A percentile compares a stretch with the other conserved stretches of the same genome.
These are phyloP conservation scores for Prunella strophiata DNA, from an alignment of 2,797 vertebrate species.

Conservation along the genomic window DNA sequence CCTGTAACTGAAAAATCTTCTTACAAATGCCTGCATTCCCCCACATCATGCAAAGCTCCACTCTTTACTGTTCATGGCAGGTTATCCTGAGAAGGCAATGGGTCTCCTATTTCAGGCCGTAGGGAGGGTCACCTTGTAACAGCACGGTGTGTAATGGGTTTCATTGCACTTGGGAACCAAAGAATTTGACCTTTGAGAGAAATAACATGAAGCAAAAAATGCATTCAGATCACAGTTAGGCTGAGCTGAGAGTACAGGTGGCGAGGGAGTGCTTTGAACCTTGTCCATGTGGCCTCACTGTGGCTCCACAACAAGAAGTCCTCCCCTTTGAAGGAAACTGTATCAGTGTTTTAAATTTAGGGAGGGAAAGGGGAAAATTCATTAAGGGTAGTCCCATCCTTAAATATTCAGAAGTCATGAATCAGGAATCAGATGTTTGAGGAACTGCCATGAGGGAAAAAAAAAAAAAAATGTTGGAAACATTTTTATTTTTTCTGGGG, in stretches of 20 bases:
- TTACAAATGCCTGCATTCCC: not conserved
- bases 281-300: not conserved
- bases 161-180: conserved; percentile 60
- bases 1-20: not conserved
- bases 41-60: conserved; percentile 7
- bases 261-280: not conserved
- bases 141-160: conserved; percentile 38
- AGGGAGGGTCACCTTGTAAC: conserved; percentile 41
- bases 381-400: not conserved
- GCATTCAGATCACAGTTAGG: not conserved
- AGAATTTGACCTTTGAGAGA: conserved; percentile 74
- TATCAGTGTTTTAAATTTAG: not conserved
- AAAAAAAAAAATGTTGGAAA: not conserved
- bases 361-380: not conserved
- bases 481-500: not conserved
- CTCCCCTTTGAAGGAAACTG: not conserved
- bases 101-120: conserved; percentile 37
- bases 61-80: conserved; percentile 1
- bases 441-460: not conserved
- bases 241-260: conserved; percentile 58
- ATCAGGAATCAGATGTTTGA: not conserved
- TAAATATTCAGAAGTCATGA: not conserved
- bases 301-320: not conserved
- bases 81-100: not conserved
- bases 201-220: conserved; percentile 60